Percentiles rank a stretch among this genome's conserved stretches.
Conservation (phyloP, 2,888 invertebrate species). For the Hecatera dysodea region DNA sequence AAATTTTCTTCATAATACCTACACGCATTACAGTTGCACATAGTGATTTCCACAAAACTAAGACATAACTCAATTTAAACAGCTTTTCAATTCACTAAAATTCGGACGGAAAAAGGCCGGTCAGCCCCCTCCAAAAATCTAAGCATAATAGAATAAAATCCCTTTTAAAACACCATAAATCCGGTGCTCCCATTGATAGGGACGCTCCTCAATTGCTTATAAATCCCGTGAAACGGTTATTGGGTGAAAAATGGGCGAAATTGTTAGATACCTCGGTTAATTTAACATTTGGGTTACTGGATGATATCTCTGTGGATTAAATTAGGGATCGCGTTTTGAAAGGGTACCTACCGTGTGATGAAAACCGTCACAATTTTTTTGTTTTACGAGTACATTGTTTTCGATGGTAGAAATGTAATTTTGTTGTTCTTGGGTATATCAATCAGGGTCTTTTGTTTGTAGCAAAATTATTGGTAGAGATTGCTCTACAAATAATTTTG, state of each 20-base stretch:
- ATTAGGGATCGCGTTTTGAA: conserved; percentile 26
- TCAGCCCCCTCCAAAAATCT: conserved; percentile 36
- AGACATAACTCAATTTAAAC: too few species aligned
- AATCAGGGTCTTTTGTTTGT: neutral
- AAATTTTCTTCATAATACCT: too few species aligned
- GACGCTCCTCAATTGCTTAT: conserved; percentile 73
- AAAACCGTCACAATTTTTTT: conserved; percentile 18
- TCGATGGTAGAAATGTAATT: neutral
- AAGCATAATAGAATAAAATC: conserved; percentile 75
- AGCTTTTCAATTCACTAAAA: conserved; percentile 3
- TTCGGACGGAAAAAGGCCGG: conserved; percentile 29
- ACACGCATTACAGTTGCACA: too few species aligned
- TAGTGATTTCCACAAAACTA: too few species aligned
- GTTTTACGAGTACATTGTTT: conserved; percentile 19
- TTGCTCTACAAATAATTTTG: too few species aligned
- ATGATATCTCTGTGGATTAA: conserved; percentile 51
- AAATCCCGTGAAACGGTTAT: conserved; percentile 77
- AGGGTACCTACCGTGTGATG: conserved; percentile 19
- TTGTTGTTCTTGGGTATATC: neutral
- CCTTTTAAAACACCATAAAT: conserved; percentile 74
- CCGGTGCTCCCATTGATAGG: conserved; percentile 69
- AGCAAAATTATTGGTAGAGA: neutral
- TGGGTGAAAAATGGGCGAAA: conserved; percentile 74
- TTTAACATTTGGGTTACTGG: conserved; percentile 67
- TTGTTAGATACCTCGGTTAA: conserved; percentile 68